These are phyloP conservation scores for Cromileptes altivelis DNA, from an alignment of 2,113 vertebrate genomes.

Conservation along the genomic window DNA sequence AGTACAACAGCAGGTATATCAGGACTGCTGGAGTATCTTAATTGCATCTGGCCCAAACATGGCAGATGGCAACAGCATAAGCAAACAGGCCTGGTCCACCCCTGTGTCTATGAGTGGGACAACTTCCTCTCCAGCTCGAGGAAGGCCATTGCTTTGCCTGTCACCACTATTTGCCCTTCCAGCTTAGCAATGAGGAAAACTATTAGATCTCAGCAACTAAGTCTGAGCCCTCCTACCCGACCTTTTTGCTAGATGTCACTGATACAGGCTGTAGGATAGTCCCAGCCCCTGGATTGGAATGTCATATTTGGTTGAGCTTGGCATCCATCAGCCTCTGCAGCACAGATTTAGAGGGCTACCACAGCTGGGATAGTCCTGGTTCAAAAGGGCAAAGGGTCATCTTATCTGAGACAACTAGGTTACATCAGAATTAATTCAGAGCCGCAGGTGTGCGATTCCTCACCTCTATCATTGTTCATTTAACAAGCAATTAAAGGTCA, in stretches of 20 bases:
- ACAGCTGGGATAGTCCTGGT: background rate
- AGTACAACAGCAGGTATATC: conserved; percentile 66
- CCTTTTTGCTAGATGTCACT: background rate
- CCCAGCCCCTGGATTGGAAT: background rate
- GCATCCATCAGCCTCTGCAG: background rate
- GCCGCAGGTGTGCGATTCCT: conserved; percentile 8
- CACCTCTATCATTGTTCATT: conserved; percentile 23
- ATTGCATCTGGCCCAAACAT: background rate
- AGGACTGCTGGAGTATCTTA: background rate
- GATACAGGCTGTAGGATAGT: background rate
- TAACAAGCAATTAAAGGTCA: conserved; percentile 24
- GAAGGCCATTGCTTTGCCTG: background rate
- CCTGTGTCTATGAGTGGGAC: background rate
- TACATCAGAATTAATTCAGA: background rate
- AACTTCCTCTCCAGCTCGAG: background rate
- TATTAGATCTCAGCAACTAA: background rate
- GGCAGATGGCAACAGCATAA: background rate
- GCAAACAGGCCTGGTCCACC: background rate
- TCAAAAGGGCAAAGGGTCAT: background rate
- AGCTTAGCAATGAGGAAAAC: background rate
- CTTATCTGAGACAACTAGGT: background rate
- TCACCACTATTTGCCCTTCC: background rate
- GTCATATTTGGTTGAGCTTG: background rate
- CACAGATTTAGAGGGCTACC: background rate
- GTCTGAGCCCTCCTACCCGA: background rate